Evolutionary conservation across 1,140 invertebrate species (phyloP).

Genomic region (Brachionus manjavacas): DNA sequence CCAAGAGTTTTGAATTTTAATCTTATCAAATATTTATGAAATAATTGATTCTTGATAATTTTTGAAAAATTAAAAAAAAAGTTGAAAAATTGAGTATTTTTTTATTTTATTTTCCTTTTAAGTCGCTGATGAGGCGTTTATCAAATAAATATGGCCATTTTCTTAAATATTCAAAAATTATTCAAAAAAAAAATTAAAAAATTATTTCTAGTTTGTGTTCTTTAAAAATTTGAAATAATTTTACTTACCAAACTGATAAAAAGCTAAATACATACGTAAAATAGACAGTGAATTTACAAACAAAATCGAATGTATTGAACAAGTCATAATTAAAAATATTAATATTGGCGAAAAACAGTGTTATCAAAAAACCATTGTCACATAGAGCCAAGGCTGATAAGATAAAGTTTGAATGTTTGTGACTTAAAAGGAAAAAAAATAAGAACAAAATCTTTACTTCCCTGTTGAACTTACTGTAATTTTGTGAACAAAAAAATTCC

Average conservation of each 20-base stretch:
- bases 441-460: neutral
- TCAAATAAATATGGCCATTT: too few species aligned
- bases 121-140: too few species aligned
- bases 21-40: too few species aligned
- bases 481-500: conserved; percentile 9
- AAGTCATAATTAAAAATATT: neutral
- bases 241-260: conserved; percentile 30
- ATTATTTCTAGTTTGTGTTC: neutral
- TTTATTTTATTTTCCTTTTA: too few species aligned
- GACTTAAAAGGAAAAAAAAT: neutral
- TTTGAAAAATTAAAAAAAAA: too few species aligned
- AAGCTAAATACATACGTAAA: conserved; percentile 13
- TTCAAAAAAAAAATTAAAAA: too few species aligned
- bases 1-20: too few species aligned
- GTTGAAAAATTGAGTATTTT: too few species aligned
- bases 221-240: neutral
- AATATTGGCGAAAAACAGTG: neutral
- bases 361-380: conserved; percentile 28
- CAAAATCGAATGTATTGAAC: neutral
- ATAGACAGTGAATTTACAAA: conserved; percentile 18
- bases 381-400: neutral
- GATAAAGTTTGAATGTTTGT: conserved; percentile 18
- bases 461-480: neutral
- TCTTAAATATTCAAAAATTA: too few species aligned
- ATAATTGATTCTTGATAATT: too few species aligned